Percentiles rank a stretch among this genome's conserved stretches.
Evolutionary conservation across 2,113 vertebrate genomes (phyloP).

Genomic region (Bos taurus): ARS-UCD2.0 NC_037347.1:47295501-47296000

Average conservation of each 20-base stretch:
- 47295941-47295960: neutral
- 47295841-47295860: neutral
- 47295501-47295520: neutral
- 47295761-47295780: neutral
- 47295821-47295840: neutral
- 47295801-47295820: neutral
- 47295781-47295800: neutral
- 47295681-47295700: neutral
- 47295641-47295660: neutral
- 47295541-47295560: neutral
- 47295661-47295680: neutral
- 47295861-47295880: neutral
- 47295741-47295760: neutral
- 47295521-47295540: neutral
- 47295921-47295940: neutral
- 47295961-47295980: neutral
- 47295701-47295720: neutral
- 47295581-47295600: neutral
- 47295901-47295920: neutral
- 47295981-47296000: neutral
- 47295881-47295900: neutral
- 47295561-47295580: neutral
- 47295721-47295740: neutral
- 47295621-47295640: neutral
- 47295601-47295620: neutral